Evolutionary conservation across 92 coral and sea anemone species (phyloP).

Genomic region (Bergia sp.): DNA sequence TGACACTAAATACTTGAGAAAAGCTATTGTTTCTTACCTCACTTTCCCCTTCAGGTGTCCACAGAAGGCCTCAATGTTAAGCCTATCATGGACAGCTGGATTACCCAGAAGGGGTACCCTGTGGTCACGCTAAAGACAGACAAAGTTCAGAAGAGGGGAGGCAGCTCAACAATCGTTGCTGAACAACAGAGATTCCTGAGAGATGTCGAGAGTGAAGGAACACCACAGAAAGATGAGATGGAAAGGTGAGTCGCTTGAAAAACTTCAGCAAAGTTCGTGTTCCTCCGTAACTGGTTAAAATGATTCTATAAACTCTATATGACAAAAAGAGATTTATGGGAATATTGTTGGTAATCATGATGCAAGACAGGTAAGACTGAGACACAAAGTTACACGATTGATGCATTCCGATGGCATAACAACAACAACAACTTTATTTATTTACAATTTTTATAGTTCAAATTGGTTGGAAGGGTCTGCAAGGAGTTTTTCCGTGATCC

Average conservation of each 20-base stretch:
- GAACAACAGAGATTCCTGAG: conserved; percentile 86
- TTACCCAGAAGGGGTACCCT: conserved; percentile 95
- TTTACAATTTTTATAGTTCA: no score
- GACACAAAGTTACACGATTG: no score
- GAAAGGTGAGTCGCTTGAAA: conserved; percentile 53
- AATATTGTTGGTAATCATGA: no score
- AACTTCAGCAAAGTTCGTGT: neutral
- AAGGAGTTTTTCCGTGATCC: no score
- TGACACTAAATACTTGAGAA: neutral
- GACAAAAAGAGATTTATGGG: no score
- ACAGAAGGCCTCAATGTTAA: conserved; percentile 84
- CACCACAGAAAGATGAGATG: conserved; percentile 61
- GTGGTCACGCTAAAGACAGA: conserved; percentile 72
- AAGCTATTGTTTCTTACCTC: neutral
- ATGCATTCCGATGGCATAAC: no score
- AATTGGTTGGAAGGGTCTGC: no score
- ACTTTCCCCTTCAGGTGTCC: conserved; percentile 53
- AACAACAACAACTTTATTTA: no score
- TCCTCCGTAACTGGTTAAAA: no score
- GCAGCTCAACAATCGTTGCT: conserved; percentile 54
- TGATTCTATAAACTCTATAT: no score
- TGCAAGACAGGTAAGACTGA: no score
- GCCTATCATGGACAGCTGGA: conserved; percentile 98
- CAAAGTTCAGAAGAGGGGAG: conserved; percentile 50
- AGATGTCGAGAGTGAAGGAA: conserved; percentile 61